Evolutionary conservation across 2,113 vertebrate species (phyloP).

Genomic region (Lycaon pictus): DNA sequence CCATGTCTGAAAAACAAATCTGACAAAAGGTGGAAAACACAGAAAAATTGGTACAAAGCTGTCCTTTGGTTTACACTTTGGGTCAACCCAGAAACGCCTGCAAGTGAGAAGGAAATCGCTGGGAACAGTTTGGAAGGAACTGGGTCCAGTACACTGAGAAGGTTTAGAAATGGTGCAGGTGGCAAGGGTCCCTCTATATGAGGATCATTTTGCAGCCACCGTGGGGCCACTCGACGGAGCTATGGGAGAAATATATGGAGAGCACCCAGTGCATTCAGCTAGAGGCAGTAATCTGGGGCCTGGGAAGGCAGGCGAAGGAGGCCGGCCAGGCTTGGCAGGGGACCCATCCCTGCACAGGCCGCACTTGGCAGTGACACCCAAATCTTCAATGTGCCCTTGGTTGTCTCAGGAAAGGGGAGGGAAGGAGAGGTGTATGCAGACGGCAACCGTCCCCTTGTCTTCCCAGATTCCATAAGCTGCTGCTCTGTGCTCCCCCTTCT

Average conservation of each 20-base stretch:
- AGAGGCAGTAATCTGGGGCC: neutral
- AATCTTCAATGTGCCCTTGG: neutral
- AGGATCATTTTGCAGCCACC: too few species aligned
- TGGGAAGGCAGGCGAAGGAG: neutral
- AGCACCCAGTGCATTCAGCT: fast-evolving
- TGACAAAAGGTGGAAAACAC: neutral
- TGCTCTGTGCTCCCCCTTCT: neutral
- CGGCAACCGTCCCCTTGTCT: neutral
- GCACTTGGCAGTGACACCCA: fast-evolving
- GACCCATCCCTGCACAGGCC: neutral
- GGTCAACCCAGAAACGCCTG: neutral
- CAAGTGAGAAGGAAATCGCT: neutral
- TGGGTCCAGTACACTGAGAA: neutral
- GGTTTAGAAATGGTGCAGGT: neutral
- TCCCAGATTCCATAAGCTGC: neutral
- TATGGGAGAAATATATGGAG: neutral
- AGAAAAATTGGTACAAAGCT: neutral
- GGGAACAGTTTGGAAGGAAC: neutral
- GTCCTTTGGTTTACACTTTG: neutral
- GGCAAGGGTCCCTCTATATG: neutral
- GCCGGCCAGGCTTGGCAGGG: neutral
- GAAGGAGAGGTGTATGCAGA: neutral
- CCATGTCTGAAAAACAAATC: neutral
- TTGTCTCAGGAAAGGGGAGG: neutral
- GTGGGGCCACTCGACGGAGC: fast-evolving